Evolutionary conservation across 1,140 invertebrate genomes (phyloP).

Genomic region (Drosophila orosa): DNA sequence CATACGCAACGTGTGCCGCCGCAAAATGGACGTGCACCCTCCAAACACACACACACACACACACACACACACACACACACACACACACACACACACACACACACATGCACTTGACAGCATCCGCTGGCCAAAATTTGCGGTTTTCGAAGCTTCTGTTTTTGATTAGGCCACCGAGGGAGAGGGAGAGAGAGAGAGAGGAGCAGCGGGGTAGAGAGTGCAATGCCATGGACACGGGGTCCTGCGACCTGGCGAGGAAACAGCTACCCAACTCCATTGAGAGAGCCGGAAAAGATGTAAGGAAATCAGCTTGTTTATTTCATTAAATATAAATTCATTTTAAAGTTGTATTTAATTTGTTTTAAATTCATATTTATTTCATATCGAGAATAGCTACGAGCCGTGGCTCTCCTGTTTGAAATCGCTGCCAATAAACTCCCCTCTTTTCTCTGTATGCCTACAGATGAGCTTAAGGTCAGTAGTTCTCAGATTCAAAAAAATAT

Average conservation of each 20-base stretch:
- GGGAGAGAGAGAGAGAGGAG: background rate
- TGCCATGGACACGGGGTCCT: background rate
- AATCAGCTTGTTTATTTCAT: background rate
- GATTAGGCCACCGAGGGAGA: slow-evolving; percentile 60
- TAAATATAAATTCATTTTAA: background rate
- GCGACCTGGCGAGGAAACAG: too few species aligned
- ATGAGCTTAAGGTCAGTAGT: background rate
- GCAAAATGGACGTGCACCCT: slow-evolving; percentile 48
- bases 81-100: slow-evolving; percentile 12
- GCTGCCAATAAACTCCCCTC: too few species aligned
- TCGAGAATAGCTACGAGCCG: too few species aligned
- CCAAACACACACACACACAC: background rate
- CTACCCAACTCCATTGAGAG: too few species aligned
- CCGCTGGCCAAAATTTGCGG: slow-evolving; percentile 66
- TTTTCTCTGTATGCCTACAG: too few species aligned
- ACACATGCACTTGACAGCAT: slow-evolving; percentile 25
- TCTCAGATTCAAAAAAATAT: background rate
- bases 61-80: slow-evolving; percentile 2
- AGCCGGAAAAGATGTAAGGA: background rate
- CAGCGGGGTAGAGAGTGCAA: slow-evolving; percentile 4
- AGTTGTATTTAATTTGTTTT: background rate
- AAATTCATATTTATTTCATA: too few species aligned
- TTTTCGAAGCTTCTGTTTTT: slow-evolving; percentile 75
- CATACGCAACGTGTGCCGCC: slow-evolving; percentile 72
- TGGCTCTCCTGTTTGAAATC: too few species aligned